Evolutionary conservation across 2,888 invertebrate species (phyloP), one percentile per base, ranked within the genome.

Genomic region (Caenorhabditis doughertyi): DNA sequence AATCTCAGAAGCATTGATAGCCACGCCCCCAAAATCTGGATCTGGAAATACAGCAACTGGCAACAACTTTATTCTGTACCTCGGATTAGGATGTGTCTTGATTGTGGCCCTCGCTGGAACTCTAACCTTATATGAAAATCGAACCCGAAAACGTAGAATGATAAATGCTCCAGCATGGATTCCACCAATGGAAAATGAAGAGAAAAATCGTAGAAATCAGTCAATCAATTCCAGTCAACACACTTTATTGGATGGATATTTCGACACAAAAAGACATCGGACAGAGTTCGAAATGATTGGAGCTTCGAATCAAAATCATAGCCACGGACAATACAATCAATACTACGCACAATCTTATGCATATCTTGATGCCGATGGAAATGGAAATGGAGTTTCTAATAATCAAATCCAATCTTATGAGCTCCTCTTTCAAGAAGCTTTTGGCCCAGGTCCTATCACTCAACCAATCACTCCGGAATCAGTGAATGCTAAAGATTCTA

Each of bases 151-250:
- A 56, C 72, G 84, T 9, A 53, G 73, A 27, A 79, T 82, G 29
- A 73, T 85, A n/a, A 47, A 58, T 11, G 87, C 87, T 2, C 73
- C 72, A 16, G 60, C 67, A 3, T 87, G 85, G 85, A 67, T 68
- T 2, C 87, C 87, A 23, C 85, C 87, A 4, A 82, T 73, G 21
- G 81, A 74, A 5, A 18, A 68, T 11, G 70, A 70, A 13, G 60
- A 81, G 7, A 47, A 49, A 49, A 64, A 27, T 16, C 49, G 58
- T 3, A 53, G 47, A 18, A 42, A 62, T 23, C 21, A 47, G 13
- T n/a, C 53, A 49, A 51, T 65, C 56, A 56, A 55, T 13, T 67
- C 72, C 1, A 72, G 77, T 32, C 81, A 77, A 39, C 67, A 71
- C 25, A 77, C 81, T 13, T 44, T 81, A 9, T 67, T 77, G 16